phyloP scores from a whole-genome alignment of 1,140 invertebrate species.

The Calycopis cecrops region DNA sequence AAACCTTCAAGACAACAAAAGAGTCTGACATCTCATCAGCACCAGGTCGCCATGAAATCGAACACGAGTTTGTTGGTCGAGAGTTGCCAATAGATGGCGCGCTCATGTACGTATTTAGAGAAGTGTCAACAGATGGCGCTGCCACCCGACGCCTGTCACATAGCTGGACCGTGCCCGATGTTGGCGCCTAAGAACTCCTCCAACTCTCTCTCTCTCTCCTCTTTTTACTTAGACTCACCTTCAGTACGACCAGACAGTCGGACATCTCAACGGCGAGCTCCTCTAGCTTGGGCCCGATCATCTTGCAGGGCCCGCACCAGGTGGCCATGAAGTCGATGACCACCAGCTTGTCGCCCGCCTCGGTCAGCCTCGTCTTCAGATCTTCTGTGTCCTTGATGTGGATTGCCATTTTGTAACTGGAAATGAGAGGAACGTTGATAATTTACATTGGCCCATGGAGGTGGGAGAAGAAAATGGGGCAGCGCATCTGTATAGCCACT shows the following conservation, averaged over 20 bases:
- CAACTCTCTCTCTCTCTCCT: constrained; percentile 84
- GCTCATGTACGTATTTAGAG: too few relatives aligned
- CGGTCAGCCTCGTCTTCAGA: constrained; percentile 81
- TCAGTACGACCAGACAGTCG: constrained; percentile 73
- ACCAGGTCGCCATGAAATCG: too few relatives aligned
- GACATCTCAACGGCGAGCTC: constrained; percentile 77
- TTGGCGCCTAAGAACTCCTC: constrained; percentile 89
- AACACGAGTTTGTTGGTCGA: too few relatives aligned
- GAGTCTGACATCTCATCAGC: constrained; percentile 73
- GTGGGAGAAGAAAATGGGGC: too few relatives aligned
- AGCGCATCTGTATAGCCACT: too few relatives aligned
- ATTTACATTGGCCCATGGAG: too few relatives aligned
- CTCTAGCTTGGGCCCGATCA: constrained; percentile 89
- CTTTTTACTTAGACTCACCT: too few relatives aligned
- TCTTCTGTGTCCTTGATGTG: constrained; percentile 77
- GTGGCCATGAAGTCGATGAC: constrained; percentile 92
- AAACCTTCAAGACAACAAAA: constrained; percentile 36
- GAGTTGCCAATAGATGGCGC: background rate
- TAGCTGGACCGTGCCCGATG: constrained; percentile 52
- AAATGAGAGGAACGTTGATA: background rate
- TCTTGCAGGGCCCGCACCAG: constrained; percentile 96
- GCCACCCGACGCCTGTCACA: background rate
- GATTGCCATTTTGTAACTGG: constrained; percentile 58
- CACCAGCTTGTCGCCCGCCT: constrained; percentile 89
- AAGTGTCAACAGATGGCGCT: background rate